Percentiles rank a stretch among this genome's conserved stretches.
These are phyloP conservation scores for Allacma fusca DNA, from an alignment of 2,888 invertebrate species.

Conservation along the genomic window DNA sequence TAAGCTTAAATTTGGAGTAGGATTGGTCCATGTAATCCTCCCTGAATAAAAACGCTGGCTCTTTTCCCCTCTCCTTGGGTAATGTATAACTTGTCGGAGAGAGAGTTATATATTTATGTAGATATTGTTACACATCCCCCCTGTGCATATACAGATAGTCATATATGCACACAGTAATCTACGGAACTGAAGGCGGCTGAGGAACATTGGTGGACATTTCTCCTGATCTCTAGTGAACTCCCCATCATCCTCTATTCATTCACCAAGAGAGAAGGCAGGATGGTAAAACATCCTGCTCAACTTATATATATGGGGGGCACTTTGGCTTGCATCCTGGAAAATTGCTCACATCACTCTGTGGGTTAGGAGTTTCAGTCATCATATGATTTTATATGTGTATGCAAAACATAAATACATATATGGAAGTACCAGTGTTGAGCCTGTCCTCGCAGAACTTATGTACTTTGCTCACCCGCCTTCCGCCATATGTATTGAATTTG, in stretches of 20 bases:
- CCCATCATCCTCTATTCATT: background rate
- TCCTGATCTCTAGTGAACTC: background rate
- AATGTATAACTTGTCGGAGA: no score
- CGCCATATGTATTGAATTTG: constrained; percentile 6
- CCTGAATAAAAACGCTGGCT: background rate
- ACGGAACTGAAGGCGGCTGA: background rate
- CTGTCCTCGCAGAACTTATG: background rate
- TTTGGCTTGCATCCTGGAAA: background rate
- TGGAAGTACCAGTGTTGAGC: no score
- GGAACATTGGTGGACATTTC: background rate
- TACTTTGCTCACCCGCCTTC: no score
- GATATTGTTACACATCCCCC: no score
- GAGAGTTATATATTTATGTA: no score
- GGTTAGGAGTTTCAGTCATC: background rate
- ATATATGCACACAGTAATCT: no score
- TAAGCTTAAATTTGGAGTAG: background rate
- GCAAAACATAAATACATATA: background rate
- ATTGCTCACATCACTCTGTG: constrained; percentile 6
- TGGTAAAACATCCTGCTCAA: background rate
- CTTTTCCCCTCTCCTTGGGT: background rate
- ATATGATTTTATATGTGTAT: background rate
- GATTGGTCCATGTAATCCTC: no score
- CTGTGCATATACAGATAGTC: no score
- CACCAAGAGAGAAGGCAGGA: background rate
- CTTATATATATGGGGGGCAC: background rate